Base-by-base conservation (phyloP, 2,113 vertebrate species). In the Todiramphus chloris region DNA sequence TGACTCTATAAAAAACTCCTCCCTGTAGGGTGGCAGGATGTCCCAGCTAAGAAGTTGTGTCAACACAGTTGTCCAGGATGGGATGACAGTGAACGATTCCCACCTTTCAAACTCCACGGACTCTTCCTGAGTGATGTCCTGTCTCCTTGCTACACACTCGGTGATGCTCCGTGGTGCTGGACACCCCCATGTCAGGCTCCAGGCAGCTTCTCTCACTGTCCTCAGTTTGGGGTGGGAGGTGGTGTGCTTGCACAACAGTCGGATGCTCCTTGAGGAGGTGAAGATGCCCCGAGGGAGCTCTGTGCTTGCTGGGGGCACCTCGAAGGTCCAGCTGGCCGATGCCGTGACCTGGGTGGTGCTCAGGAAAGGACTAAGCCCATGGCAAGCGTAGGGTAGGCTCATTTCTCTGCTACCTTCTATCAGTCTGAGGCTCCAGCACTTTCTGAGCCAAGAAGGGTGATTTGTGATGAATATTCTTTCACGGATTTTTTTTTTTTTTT, bases 271-370 rank as follows among this genome's bases (percentile, higher is more conserved):
- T 0, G 2, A 23, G 2, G 8, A 5, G 21, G 0, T 4, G 53
- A 7, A 3, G 9, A 28, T 8, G 7, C 50, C 21, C 21, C 2
- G 1, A 1, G 30, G 55, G 7, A 31, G 9, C 56, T 46, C 75
- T 19, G 41, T 2, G 25, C 70, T 43, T 10, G 17, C 2, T 9
- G 31, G 80, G 48, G 39, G 16, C 17, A 30, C 10, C 11, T 20
- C 0, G 0, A 25, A 31, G 31, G 7, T 24, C 28, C 5, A 0
- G 2, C 24, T 27, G 14, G 35, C 20, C 1, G 3, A 1, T 7
- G 75, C n/a, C 56, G 60, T 16, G 50, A 5, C 37, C 33, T 1
- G 2, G 48, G n/a, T 23, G 10, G 18, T 1, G 55, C 1, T 31
- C 67, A 43, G 67, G 46, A 2, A 23, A 51, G 30, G 63, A 14